These are phyloP conservation scores for Tetranychus piercei DNA, from an alignment of 2,888 invertebrate species.

Conservation along the genomic window DNA sequence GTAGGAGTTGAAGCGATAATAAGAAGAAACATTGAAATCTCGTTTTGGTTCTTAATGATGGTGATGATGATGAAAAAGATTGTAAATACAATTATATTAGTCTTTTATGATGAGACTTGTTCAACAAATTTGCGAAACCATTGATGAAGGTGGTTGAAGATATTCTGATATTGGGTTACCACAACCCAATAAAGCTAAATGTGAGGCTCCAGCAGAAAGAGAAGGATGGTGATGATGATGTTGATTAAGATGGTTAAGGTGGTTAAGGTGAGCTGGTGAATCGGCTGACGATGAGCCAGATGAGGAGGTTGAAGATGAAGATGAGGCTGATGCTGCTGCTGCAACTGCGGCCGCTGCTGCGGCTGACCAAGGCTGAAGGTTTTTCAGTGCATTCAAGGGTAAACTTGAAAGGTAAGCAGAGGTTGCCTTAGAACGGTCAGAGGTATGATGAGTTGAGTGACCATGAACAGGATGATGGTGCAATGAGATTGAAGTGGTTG, in stretches of 20 bases:
- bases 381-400: constrained; percentile 12
- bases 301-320: not conserved
- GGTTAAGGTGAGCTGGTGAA: not conserved
- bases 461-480: not conserved
- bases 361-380: constrained; percentile 7
- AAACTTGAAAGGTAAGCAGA: constrained; percentile 4
- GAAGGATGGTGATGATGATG: not conserved
- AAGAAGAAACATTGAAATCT: too few relatives aligned
- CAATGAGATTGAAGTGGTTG: not conserved
- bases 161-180: not conserved
- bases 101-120: not conserved
- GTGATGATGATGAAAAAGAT: not conserved
- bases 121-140: not conserved
- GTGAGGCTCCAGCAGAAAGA: not conserved
- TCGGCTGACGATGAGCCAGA: not conserved
- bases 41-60: not conserved
- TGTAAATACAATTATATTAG: not conserved
- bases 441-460: not conserved
- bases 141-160: not conserved
- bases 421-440: not conserved
- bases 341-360: not conserved
- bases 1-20: too few relatives aligned
- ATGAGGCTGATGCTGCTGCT: not conserved
- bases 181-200: not conserved
- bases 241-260: too few relatives aligned